Conservation (phyloP, 1,140 invertebrate species). For the Apis mellifera region Amel_HAv3.1 CM009938.2:11383501-11384000, state of each 20-base stretch:
- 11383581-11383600: too few species aligned
- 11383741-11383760: neutral
- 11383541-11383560: too few species aligned
- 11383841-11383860: neutral
- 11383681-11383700: neutral
- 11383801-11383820: neutral
- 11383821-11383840: neutral
- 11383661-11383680: too few species aligned
- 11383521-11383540: too few species aligned
- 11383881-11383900: accelerated
- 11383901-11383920: neutral
- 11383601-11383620: too few species aligned
- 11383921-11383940: neutral
- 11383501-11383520: too few species aligned
- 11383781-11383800: neutral
- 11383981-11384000: too few species aligned
- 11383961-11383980: neutral
- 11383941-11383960: neutral
- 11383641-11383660: neutral
- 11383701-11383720: neutral
- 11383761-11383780: neutral
- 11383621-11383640: neutral
- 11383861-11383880: neutral
- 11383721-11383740: neutral
- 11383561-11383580: too few species aligned